These are phyloP conservation scores for Globia sparganii DNA, from an alignment of 2,888 invertebrate genomes.

Conservation along the genomic window DNA sequence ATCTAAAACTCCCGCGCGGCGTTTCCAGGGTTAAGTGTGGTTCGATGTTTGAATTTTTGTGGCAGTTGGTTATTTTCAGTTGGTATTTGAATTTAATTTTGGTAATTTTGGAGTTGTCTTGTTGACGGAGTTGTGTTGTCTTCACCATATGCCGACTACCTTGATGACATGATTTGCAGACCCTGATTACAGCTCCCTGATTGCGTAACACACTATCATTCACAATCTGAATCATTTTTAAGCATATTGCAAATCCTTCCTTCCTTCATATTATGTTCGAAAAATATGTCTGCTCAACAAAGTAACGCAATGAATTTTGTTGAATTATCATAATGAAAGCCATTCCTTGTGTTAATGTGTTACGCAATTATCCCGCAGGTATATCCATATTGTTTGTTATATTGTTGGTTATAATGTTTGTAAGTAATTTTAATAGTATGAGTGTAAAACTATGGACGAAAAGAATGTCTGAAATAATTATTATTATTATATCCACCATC, in stretches of 20 bases:
- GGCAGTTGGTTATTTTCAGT: not conserved
- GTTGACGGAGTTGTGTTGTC: not conserved
- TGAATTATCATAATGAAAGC: not conserved
- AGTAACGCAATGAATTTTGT: not conserved
- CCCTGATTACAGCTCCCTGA: not conserved
- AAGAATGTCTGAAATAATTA: no score
- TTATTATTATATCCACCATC: no score
- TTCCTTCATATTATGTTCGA: not conserved
- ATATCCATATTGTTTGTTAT: no score
- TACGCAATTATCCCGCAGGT: not conserved
- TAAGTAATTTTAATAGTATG: no score
- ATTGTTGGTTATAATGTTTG: no score
- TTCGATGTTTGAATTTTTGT: slow-evolving; percentile 26
- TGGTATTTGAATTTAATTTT: not conserved
- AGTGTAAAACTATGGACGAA: no score
- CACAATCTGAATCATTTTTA: no score
- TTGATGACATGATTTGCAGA: not conserved
- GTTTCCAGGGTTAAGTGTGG: slow-evolving; percentile 28
- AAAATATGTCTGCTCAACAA: not conserved
- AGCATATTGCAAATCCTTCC: not conserved
- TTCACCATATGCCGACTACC: not conserved
- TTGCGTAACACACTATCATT: not conserved
- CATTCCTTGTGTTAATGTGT: not conserved
- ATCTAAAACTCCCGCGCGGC: slow-evolving; percentile 10
- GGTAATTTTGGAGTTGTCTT: not conserved